Evolutionary conservation across 2,888 invertebrate species (phyloP).

Genomic region (Euclidia mi): DNA sequence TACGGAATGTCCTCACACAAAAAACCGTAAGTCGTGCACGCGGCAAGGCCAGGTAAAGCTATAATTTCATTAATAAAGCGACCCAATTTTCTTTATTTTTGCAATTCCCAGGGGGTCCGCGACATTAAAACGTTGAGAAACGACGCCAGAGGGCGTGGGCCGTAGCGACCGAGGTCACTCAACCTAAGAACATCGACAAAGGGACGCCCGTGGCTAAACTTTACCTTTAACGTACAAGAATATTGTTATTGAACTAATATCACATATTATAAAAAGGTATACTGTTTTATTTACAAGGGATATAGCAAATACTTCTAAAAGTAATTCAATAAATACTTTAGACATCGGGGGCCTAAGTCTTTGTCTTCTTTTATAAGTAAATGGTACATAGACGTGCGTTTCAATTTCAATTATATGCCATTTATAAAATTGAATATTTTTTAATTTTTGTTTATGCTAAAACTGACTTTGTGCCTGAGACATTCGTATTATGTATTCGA

Average conservation of each 20-base stretch:
- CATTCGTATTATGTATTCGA: too few relatives aligned
- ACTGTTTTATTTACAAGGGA: slow-evolving; percentile 2
- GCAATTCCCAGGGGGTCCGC: slow-evolving; percentile 1
- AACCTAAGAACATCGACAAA: slow-evolving; percentile 69
- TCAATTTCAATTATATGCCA: too few relatives aligned
- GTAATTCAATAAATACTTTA: too few relatives aligned
- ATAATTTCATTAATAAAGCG: neutral
- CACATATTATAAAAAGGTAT: slow-evolving; percentile 13
- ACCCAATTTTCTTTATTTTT: slow-evolving; percentile 5
- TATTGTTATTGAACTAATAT: slow-evolving; percentile 26
- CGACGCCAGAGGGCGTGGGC: slow-evolving; percentile 57
- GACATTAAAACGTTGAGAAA: slow-evolving; percentile 21
- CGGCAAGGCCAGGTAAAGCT: neutral
- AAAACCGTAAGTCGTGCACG: too few relatives aligned
- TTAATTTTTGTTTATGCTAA: too few relatives aligned
- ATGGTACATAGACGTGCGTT: too few relatives aligned
- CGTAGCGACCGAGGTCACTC: slow-evolving; percentile 65
- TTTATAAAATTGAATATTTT: too few relatives aligned
- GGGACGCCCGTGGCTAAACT: slow-evolving; percentile 56
- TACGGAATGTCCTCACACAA: too few relatives aligned
- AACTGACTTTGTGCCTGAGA: too few relatives aligned
- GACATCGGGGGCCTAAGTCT: too few relatives aligned
- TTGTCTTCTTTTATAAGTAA: too few relatives aligned
- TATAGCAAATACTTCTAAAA: neutral
- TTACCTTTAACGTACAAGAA: slow-evolving; percentile 42